These are phyloP conservation scores for Papilio xuthus DNA, from an alignment of 1,140 invertebrate species.

Conservation along the genomic window DNA sequence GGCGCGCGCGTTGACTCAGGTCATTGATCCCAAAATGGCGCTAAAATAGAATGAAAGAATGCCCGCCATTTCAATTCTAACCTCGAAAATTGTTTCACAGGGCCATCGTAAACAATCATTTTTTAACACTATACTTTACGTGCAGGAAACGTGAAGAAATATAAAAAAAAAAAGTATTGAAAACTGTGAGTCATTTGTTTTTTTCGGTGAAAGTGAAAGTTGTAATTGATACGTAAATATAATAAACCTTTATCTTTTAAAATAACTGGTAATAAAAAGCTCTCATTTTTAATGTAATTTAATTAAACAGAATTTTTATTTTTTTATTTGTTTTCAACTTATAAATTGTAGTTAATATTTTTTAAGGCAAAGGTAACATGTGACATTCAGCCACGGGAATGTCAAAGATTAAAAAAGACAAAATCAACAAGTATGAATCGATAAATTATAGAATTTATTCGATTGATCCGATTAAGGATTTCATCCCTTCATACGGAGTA, in stretches of 20 bases:
- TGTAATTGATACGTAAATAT: not conserved
- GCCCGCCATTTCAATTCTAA: conserved; percentile 72
- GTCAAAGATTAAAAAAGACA: conserved; percentile 38
- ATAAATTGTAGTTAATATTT: not conserved
- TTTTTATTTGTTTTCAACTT: not conserved
- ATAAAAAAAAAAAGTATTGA: not conserved
- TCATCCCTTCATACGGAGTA: conserved; percentile 61
- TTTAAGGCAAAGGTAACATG: conserved; percentile 41
- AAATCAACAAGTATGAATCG: conserved; percentile 43
- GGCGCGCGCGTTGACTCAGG: conserved; percentile 50
- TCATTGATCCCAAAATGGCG: conserved; percentile 68
- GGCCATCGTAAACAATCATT: conserved; percentile 55
- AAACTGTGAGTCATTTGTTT: not conserved
- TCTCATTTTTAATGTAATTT: not conserved
- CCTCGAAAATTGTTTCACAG: conserved; percentile 69
- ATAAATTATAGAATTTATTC: conserved; percentile 61
- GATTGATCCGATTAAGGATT: conserved; percentile 60
- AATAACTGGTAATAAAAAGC: not conserved
- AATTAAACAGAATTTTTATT: not conserved
- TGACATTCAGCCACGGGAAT: conserved; percentile 41
- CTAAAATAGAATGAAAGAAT: conserved; percentile 75
- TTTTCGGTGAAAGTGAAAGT: conserved; percentile 1
- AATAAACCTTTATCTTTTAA: not conserved
- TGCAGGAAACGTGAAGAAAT: conserved; percentile 26
- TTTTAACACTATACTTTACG: conserved; percentile 45